A percentile compares a stretch with the other conserved stretches of the same genome.
These are phyloP conservation scores for Turritopsis dohrnii DNA, from an alignment of 30 jellyfish, hydroid and myxozoan species.

Conservation along the genomic window DNA sequence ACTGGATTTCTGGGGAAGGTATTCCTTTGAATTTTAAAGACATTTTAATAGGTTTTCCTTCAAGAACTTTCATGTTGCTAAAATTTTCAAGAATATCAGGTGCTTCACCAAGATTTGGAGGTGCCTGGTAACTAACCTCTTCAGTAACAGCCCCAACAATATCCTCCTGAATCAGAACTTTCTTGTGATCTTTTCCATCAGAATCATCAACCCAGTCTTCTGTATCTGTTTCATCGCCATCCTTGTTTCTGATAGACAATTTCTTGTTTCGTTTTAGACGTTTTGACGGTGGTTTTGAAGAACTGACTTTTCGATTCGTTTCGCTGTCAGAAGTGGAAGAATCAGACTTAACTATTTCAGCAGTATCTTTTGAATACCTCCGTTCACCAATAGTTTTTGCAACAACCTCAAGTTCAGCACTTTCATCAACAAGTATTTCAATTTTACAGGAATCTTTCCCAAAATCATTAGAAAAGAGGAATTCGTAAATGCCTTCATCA, in stretches of 20 bases:
- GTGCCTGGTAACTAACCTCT: constrained; percentile 20
- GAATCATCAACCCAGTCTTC: constrained; percentile 2
- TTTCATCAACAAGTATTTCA: constrained; percentile 69
- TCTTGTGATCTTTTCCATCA: neutral
- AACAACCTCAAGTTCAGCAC: constrained; percentile 32
- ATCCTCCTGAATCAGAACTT: neutral
- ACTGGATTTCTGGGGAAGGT: constrained; percentile 56
- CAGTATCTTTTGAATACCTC: constrained; percentile 5
- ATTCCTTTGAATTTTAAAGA: constrained; percentile 33
- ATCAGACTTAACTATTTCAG: too few relatives aligned
- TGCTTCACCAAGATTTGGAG: neutral
- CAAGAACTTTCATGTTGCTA: constrained; percentile 28
- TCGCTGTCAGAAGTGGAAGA: constrained; percentile 12
- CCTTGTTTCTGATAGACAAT: neutral
- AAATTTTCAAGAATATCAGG: constrained; percentile 37
- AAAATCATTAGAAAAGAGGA: constrained; percentile 54
- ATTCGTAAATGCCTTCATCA: constrained; percentile 78
- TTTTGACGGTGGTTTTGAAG: constrained; percentile 17
- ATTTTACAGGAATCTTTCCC: constrained; percentile 89
- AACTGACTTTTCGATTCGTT: neutral
- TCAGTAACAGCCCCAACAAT: constrained; percentile 13
- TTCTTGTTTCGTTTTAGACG: constrained; percentile 5
- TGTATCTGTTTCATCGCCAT: constrained; percentile 12
- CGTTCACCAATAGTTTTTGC: constrained; percentile 31
- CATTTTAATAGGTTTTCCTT: constrained; percentile 52